Evolutionary conservation across 1,140 invertebrate genomes (phyloP).

Genomic region (Harlomillsia oculata): DNA sequence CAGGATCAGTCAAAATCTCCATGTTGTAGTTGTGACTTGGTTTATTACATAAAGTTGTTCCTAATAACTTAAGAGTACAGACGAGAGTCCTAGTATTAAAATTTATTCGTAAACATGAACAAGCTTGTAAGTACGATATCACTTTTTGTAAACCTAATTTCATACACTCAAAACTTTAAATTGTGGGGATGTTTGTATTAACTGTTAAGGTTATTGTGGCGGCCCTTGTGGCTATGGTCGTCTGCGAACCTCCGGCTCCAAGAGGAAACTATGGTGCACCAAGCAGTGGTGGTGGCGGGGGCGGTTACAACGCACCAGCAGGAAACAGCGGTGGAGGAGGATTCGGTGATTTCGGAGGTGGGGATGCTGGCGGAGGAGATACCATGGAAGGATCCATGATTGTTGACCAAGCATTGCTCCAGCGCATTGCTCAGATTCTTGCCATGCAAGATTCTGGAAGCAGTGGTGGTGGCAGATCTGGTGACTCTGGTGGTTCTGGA

Average conservation of each 20-base stretch:
- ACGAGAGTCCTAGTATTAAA: no score
- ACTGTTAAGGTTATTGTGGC: constrained; percentile 7
- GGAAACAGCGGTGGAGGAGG: not conserved
- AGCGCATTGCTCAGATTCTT: constrained; percentile 5
- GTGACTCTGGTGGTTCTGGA: not conserved
- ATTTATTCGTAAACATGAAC: no score
- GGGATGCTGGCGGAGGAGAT: not conserved
- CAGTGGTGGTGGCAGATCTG: not conserved
- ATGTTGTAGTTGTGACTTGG: no score
- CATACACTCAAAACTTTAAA: no score
- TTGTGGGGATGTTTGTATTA: no score
- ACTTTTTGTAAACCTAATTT: no score
- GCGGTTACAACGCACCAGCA: not conserved
- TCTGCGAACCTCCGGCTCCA: constrained; percentile 5
- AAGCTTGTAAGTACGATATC: no score
- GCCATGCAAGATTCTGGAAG: constrained; percentile 2
- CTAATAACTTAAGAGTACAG: no score
- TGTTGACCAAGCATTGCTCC: constrained; percentile 6
- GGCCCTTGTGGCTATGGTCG: constrained; percentile 1
- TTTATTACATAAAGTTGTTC: no score
- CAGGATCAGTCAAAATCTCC: no score
- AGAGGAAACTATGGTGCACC: not conserved
- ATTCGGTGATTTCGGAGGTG: not conserved
- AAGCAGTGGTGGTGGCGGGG: not conserved
- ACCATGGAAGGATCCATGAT: constrained; percentile 1